Base-by-base conservation (phyloP, 2,888 invertebrate genomes). In the Odontothrips loti region DNA sequence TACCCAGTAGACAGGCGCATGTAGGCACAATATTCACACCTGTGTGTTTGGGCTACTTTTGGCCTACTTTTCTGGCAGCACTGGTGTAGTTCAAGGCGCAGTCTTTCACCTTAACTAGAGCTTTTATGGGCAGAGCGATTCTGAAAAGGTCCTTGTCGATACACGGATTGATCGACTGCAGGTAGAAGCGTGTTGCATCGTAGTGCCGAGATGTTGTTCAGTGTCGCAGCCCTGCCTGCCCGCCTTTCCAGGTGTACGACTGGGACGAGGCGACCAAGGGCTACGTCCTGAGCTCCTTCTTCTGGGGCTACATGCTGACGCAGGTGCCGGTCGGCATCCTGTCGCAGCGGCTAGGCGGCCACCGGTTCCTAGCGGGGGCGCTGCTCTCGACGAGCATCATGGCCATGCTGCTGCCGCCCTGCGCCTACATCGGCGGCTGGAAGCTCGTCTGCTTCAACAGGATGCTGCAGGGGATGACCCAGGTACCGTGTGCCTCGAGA, bases 391-490 rank as follows among this genome's bases (percentile, higher is more conserved):
- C 68, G n/a, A 68, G 68, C 68, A 11, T 23, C 9, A n/a, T 68
- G 9, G 20, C n/a, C 68, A 23, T 23, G n/a, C 68, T 68, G 68
- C 68, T 68, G n/a, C 68, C 68, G 20, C 68, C 68, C 20, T 68
- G 68, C 68, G 68, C 68, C 68, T 68, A 68, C 68, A 4, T 68
- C 68, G 68, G 68, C n/a, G 68, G 68, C 68, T 68, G 68, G 68
- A n/a, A 10, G 68, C 23, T 68, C 68, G 68, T 68, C n/a, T 68
- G 68, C n/a, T 11, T 23, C 68, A 68, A 68, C 23, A n/a, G 68
- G 23, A 68, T 68, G 68, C n/a, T 68, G 68, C 68, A 68, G 68
- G 68, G 68, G 23, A 23, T 68, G n/a, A 68, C 68, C 10, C 68
- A 68, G 68, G 68, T 68, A 48, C 17, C 15, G 51, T 12, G 1